These are phyloP conservation scores for Ariolimax columbianus DNA, from an alignment of 2,888 invertebrate species.

Conservation along the genomic window DNA sequence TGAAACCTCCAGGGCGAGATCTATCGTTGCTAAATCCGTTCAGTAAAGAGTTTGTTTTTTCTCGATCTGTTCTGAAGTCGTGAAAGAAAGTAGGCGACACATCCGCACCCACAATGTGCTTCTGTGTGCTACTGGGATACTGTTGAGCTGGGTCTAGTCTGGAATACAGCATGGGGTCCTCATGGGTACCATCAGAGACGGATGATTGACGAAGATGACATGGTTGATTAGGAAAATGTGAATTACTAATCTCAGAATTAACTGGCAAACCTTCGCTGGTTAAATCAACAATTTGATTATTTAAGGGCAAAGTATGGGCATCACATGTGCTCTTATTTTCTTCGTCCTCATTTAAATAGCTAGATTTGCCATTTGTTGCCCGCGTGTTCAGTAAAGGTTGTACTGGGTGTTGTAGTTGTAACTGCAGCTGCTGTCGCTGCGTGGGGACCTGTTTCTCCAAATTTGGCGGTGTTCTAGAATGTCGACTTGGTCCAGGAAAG, in stretches of 20 bases:
- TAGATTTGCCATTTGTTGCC: constrained; percentile 17
- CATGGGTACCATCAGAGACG: neutral
- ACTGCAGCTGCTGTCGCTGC: constrained; percentile 30
- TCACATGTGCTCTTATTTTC: constrained; percentile 32
- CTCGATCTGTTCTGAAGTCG: constrained; percentile 10
- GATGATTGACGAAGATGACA: neutral
- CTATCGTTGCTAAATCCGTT: constrained; percentile 38
- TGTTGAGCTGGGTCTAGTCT: neutral
- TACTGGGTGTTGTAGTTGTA: neutral
- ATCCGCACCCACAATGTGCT: neutral
- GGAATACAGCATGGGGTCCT: constrained; percentile 8
- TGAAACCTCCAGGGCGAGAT: constrained; percentile 43
- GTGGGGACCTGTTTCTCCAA: constrained; percentile 1
- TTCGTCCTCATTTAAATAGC: neutral
- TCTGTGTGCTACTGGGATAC: neutral
- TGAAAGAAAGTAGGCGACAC: neutral
- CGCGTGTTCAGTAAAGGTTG: neutral
- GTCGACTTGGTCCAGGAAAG: neutral
- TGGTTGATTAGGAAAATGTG: neutral
- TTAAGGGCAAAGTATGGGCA: neutral
- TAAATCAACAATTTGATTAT: constrained; percentile 21
- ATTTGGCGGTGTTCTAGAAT: neutral
- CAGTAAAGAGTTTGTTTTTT: constrained; percentile 1
- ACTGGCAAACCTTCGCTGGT: neutral
- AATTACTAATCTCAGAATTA: neutral